A percentile compares a stretch with the other conserved stretches of the same genome.
Evolutionary conservation across 1,140 invertebrate species (phyloP).

Genomic region (Apis mellifera): DNA sequence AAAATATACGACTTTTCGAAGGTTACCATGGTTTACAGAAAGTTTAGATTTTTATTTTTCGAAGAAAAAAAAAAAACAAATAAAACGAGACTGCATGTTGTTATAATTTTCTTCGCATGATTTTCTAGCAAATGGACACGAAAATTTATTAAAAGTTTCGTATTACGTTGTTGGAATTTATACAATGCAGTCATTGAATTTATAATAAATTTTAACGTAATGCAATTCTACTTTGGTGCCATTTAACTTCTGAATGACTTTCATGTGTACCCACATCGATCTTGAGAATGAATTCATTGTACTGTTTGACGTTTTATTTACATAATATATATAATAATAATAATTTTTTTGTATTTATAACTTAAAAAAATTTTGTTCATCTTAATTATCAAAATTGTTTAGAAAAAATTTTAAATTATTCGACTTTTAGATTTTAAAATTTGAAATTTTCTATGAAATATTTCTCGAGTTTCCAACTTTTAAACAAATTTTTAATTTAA

Average conservation of each 20-base stretch:
- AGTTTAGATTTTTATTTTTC: background rate
- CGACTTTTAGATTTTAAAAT: no score
- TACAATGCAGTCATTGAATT: background rate
- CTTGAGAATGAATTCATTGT: background rate
- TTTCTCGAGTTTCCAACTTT: no score
- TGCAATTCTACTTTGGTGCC: background rate
- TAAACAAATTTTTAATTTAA: no score
- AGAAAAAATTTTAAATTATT: no score
- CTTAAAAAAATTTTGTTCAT: no score
- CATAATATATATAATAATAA: no score
- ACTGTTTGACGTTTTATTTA: background rate
- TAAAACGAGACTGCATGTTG: background rate
- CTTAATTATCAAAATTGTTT: no score
- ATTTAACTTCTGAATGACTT: background rate
- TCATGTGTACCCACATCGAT: background rate
- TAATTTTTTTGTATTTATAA: no score
- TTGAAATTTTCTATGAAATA: no score
- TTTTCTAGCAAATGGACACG: background rate
- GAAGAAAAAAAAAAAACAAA: background rate
- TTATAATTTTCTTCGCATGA: background rate
- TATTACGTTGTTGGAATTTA: background rate
- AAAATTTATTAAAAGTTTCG: conserved; percentile 4
- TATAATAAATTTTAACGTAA: background rate
- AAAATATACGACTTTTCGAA: conserved; percentile 1
- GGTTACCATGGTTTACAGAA: background rate